Percentiles rank a stretch among this genome's conserved stretches.
phyloP scores from a whole-genome alignment of 2,797 vertebrate species.

The Pseudomugil tenellus region DNA sequence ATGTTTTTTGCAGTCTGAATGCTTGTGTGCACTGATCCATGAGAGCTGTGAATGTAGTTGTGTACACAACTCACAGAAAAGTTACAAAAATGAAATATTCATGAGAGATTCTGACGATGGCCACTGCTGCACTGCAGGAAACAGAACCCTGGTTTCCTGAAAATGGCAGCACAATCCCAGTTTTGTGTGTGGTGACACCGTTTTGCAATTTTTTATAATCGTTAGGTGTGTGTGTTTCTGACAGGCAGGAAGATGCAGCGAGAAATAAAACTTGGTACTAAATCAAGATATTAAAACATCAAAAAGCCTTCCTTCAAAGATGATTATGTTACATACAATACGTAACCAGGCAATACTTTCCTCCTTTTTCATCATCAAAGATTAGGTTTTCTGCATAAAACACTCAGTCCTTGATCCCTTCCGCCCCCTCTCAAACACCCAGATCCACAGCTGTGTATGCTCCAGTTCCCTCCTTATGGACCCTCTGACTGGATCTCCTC shows the following conservation, averaged over 20 bases:
- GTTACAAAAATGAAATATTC: too few species aligned
- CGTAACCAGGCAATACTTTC: constrained; percentile 43
- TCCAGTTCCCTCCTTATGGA: background rate
- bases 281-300: constrained; percentile 45
- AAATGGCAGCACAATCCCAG: too few species aligned
- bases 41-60: too few species aligned
- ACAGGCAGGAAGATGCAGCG: background rate
- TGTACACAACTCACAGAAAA: too few species aligned
- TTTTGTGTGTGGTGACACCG: too few species aligned
- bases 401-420: background rate
- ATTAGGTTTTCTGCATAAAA: constrained; percentile 54
- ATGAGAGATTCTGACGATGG: too few species aligned
- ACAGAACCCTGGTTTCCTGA: too few species aligned
- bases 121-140: too few species aligned
- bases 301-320: constrained; percentile 45
- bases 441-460: background rate
- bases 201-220: too few species aligned
- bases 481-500: background rate
- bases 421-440: background rate
- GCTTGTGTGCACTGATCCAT: background rate
- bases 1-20: background rate
- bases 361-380: constrained; percentile 61
- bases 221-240: background rate
- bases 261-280: constrained; percentile 17
- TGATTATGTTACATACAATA: constrained; percentile 49